These are phyloP conservation scores for Xiphophorus birchmanni DNA, from an alignment of 2,797 vertebrate species.

Conservation along the genomic window DNA sequence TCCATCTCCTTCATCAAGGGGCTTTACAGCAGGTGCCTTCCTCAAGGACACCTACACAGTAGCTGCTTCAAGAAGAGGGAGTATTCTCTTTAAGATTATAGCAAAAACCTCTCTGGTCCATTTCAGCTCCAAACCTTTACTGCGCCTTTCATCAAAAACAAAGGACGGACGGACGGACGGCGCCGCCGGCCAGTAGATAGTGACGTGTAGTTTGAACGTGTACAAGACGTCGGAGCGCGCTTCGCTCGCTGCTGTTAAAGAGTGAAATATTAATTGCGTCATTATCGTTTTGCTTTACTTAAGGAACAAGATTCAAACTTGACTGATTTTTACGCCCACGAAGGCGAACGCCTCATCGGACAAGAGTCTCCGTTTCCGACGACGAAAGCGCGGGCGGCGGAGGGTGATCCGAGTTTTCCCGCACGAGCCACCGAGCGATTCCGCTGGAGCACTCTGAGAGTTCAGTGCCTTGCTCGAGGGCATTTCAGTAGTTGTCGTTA, in stretches of 20 bases:
- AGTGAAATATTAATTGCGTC: not conserved
- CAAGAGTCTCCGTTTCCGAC: not conserved
- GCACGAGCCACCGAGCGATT: conserved; percentile 33
- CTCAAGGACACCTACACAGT: conserved; percentile 67
- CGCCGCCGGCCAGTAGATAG: conserved; percentile 40
- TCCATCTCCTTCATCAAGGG: conserved; percentile 18
- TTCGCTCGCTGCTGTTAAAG: conserved; percentile 46
- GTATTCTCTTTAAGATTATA: conserved; percentile 25
- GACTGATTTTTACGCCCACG: conserved; percentile 13
- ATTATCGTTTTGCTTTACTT: not conserved
- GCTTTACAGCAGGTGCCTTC: conserved; percentile 68
- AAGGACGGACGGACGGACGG: conserved; percentile 17
- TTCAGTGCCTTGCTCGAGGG: conserved; percentile 78
- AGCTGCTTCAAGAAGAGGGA: conserved; percentile 35
- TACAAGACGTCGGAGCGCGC: conserved; percentile 49
- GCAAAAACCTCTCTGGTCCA: conserved; percentile 6
- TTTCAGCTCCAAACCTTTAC: conserved; percentile 15
- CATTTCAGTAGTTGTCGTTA: conserved; percentile 53
- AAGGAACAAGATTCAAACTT: conserved; percentile 21
- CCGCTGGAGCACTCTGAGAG: conserved; percentile 50
- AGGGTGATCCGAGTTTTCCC: conserved; percentile 9
- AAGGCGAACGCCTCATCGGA: conserved; percentile 19
- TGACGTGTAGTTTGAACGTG: conserved; percentile 53
- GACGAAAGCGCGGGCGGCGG: conserved; percentile 1
- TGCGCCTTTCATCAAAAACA: conserved; percentile 24